Percentiles rank a stretch among this genome's conserved stretches.
phyloP scores from a whole-genome alignment of 2,797 vertebrate species.

The Pangasius mekongensis region DNA sequence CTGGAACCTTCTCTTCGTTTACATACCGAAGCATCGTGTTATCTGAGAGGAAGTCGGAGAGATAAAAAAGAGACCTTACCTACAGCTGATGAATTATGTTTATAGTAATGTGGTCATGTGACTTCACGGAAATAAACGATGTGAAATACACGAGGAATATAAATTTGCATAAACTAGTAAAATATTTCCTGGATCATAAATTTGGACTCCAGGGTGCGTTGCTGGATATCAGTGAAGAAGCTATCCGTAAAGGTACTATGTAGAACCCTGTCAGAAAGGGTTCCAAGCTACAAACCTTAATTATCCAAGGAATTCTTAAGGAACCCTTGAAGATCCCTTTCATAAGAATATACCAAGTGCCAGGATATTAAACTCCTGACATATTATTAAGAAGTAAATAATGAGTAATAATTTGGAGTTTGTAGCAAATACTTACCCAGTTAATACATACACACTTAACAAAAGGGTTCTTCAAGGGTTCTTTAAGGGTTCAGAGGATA shows the following conservation, averaged over 20 bases:
- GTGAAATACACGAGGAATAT: background rate
- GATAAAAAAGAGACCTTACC: background rate
- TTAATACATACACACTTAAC: background rate
- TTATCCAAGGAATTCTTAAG: background rate
- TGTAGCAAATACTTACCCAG: background rate
- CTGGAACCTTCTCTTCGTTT: constrained; percentile 88
- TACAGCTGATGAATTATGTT: background rate
- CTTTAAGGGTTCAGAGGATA: background rate
- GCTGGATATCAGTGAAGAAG: background rate
- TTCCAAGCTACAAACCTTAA: background rate
- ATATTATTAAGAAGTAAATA: background rate
- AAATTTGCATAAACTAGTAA: background rate
- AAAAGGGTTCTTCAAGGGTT: background rate
- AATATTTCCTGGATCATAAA: background rate
- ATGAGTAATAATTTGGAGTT: background rate
- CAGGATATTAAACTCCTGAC: background rate
- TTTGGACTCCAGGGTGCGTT: background rate
- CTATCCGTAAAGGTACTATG: background rate
- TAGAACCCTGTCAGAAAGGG: background rate
- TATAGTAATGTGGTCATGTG: background rate
- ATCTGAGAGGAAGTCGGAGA: constrained; percentile 63
- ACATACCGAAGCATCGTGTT: constrained; percentile 91
- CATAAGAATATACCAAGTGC: background rate
- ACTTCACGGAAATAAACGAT: background rate
- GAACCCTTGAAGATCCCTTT: background rate